Evolutionary conservation across 2,888 invertebrate species (phyloP).

Genomic region (Drosophila robusta): DNA sequence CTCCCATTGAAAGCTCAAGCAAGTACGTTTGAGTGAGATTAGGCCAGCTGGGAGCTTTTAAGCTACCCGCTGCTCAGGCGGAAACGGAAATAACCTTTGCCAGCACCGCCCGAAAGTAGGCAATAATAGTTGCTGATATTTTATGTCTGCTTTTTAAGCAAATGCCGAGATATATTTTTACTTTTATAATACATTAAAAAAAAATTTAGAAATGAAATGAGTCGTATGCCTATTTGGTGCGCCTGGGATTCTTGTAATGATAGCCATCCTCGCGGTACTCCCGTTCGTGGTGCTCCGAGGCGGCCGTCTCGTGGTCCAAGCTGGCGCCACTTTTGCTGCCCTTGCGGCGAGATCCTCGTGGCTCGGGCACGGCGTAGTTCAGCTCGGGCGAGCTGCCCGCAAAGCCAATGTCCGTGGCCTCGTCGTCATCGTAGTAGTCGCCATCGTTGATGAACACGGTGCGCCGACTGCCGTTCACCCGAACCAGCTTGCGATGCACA

Average conservation of each 20-base stretch:
- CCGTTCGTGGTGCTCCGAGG: conserved; percentile 34
- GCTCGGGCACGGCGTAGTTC: conserved; percentile 48
- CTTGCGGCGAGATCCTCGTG: conserved; percentile 27
- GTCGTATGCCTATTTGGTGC: conserved; percentile 7
- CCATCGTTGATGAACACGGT: conserved; percentile 50
- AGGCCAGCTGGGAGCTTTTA: conserved; percentile 19
- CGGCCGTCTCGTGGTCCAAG: conserved; percentile 36
- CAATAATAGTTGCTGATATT: conserved; percentile 2
- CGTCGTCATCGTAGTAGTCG: conserved; percentile 59
- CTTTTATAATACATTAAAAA: conserved; percentile 7
- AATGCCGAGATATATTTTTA: conserved; percentile 52
- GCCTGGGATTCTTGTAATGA: conserved; percentile 68
- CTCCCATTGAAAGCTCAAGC: conserved; percentile 13
- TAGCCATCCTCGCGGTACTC: conserved; percentile 69
- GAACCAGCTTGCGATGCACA: conserved; percentile 16
- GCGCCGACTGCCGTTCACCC: conserved; percentile 50
- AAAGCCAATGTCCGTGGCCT: conserved; percentile 41
- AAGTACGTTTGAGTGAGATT: background rate
- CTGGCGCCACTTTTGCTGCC: background rate
- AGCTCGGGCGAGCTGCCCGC: conserved; percentile 55
- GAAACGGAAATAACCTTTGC: conserved; percentile 38
- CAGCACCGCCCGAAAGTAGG: conserved; percentile 34
- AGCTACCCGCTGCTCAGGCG: conserved; percentile 22
- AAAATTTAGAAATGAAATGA: background rate
- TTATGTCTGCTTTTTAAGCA: conserved; percentile 64